Percentiles rank a stretch among this genome's conserved stretches.
These are phyloP conservation scores for Geopemphigus sp. DNA, from an alignment of 1,140 invertebrate genomes.

Conservation along the genomic window DNA sequence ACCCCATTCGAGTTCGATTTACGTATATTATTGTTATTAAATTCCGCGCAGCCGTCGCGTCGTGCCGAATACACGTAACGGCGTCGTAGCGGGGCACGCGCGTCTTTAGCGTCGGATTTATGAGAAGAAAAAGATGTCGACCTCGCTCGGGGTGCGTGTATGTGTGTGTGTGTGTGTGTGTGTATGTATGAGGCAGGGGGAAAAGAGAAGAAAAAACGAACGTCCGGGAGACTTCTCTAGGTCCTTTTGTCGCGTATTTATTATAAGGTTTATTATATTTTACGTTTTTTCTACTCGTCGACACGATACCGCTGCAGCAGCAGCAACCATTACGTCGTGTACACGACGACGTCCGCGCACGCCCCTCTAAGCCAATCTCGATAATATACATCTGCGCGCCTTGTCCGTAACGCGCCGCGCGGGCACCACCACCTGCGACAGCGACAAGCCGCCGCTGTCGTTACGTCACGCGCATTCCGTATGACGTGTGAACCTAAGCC, in stretches of 20 bases:
- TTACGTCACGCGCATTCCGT: conserved; percentile 15
- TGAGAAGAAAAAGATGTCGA: conserved; percentile 29
- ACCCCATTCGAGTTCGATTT: conserved; percentile 33
- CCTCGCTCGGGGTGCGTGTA: too few species aligned
- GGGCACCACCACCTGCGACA: conserved; percentile 41
- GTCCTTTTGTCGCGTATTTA: conserved; percentile 7
- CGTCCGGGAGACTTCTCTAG: conserved; percentile 31
- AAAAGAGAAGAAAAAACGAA: conserved; percentile 13
- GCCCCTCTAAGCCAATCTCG: conserved; percentile 43
- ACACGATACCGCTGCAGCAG: too few species aligned
- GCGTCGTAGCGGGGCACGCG: conserved; percentile 41
- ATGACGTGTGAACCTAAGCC: too few species aligned
- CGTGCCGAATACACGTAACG: conserved; percentile 1
- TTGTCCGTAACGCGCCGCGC: too few species aligned
- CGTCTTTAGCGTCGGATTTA: conserved; percentile 38
- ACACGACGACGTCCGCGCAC: not conserved
- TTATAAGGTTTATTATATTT: not conserved
- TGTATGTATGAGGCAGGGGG: too few species aligned
- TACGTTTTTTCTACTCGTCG: conserved; percentile 8
- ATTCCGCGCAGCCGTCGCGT: conserved; percentile 8
- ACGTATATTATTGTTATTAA: conserved; percentile 8
- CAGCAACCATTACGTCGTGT: too few species aligned
- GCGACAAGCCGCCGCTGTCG: not conserved
- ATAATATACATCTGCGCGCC: conserved; percentile 13
- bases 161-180: too few species aligned